Base-by-base conservation (phyloP, 2,113 vertebrate genomes). In the Geococcyx californianus region DNA sequence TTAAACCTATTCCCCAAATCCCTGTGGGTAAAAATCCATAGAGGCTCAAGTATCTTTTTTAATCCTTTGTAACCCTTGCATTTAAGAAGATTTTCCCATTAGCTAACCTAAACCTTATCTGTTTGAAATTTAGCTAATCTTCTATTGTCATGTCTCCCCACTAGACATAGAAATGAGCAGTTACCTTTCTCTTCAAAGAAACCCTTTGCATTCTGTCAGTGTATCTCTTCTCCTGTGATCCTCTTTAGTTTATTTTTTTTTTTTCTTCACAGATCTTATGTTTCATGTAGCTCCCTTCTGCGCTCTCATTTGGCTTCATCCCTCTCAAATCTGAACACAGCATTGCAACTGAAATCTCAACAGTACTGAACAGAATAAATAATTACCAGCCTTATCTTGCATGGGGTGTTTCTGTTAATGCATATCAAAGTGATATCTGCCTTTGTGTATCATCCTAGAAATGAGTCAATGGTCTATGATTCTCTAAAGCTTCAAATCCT, bases 161-260 rank as follows among this genome's bases (percentile, higher is more conserved):
- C 44, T 62, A 87, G 87, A 56, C 38, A 44, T 33, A 17, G 34
- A 33, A 92, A 70, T 81, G 73, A 69, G 44, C 56, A 28, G 69
- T 72, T 78, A 79, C 77, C 69, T 78, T 87, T 51, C 62, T 91
- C n/a, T 94, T 92, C 91, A 86, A 89, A 91, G 76, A 64, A 91
- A 44, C 19, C 28, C 40, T 76, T 87, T 73, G 42, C n/a, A 18
- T 81, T 78, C 72, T 69, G 42, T 82, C 11, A 1, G 56, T 26
- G 28, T 70, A 14, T 29, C 49, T 68, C 38, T 68, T 89, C 49
- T 70, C 29, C 47, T 78, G n/a, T 89, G 83, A 92, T 90, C 52
- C 60, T 81, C 59, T 93, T 84, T 19, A 44, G 44, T 60, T 87
- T 52, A 24, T 70, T 77, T 79, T 56, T 77, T 77, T 79, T 44